These are phyloP conservation scores for Hoplodrina blanda DNA, from an alignment of 2,888 invertebrate species.

Conservation along the genomic window DNA sequence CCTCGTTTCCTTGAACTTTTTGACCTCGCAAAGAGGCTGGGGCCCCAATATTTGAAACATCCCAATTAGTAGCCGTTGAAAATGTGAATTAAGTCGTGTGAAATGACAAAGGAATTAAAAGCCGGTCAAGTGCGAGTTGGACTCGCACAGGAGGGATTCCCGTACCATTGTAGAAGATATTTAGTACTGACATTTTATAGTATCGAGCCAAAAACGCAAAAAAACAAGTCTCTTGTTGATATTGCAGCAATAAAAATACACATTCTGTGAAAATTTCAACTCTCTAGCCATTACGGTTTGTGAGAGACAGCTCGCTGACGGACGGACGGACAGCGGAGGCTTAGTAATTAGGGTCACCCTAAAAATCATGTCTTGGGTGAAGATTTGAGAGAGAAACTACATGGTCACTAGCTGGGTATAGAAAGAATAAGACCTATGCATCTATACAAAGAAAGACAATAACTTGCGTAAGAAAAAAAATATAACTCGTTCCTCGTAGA, in stretches of 20 bases:
- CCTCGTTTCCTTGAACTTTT: slow-evolving; percentile 61
- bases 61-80: slow-evolving; percentile 45
- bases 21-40: slow-evolving; percentile 52
- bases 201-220: no score
- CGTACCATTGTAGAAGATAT: no score
- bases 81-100: slow-evolving; percentile 24
- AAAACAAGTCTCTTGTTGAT: no score
- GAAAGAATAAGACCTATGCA: slow-evolving; percentile 4
- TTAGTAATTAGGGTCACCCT: no score
- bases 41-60: slow-evolving; percentile 24
- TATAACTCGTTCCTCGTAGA: slow-evolving; percentile 45
- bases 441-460: slow-evolving; percentile 10
- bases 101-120: slow-evolving; percentile 14
- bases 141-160: no score
- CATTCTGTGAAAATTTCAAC: no score
- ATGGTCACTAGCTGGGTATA: not conserved
- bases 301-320: no score
- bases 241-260: no score
- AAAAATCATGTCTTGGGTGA: not conserved
- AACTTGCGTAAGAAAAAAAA: not conserved
- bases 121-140: no score
- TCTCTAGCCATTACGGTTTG: no score
- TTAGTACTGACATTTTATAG: no score
- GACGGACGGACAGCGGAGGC: no score
- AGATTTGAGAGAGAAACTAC: not conserved